These are phyloP conservation scores for Onychostoma macrolepis DNA, from an alignment of 2,113 vertebrate genomes.

Conservation along the genomic window DNA sequence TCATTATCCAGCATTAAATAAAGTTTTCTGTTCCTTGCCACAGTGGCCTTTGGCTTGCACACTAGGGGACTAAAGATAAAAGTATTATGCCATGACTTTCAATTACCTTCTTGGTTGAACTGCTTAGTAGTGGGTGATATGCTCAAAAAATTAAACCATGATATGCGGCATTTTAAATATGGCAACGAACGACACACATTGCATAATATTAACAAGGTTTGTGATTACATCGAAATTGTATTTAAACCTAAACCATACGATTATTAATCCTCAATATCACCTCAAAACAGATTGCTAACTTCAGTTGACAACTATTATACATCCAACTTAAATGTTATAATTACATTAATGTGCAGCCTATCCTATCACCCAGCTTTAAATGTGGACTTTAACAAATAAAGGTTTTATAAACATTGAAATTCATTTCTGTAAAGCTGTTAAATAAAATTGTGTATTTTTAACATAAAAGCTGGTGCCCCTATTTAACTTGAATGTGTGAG, in stretches of 20 bases:
- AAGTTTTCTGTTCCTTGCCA: neutral
- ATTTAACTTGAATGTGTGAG: neutral
- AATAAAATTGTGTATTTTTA: neutral
- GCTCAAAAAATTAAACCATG: neutral
- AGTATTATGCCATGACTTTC: neutral
- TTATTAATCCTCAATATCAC: neutral
- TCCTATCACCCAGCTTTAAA: neutral
- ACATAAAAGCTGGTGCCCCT: neutral
- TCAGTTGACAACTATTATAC: neutral
- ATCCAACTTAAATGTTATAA: neutral
- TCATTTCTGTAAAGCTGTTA: neutral
- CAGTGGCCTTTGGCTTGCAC: neutral
- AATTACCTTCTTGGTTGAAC: neutral
- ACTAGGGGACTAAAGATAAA: neutral
- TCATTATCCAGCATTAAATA: neutral
- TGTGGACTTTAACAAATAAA: neutral
- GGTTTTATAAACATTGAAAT: neutral
- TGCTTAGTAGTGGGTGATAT: neutral
- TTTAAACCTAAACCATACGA: neutral
- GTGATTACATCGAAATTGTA: neutral
- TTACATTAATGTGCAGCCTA: neutral
- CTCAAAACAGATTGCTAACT: neutral
- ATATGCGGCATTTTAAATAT: neutral
- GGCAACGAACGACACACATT: neutral
- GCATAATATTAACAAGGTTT: neutral